A percentile compares a stretch with the other conserved stretches of the same genome.
Evolutionary conservation across 2,797 vertebrate species (phyloP).

Genomic region (Hypotaenidia philippensis): DNA sequence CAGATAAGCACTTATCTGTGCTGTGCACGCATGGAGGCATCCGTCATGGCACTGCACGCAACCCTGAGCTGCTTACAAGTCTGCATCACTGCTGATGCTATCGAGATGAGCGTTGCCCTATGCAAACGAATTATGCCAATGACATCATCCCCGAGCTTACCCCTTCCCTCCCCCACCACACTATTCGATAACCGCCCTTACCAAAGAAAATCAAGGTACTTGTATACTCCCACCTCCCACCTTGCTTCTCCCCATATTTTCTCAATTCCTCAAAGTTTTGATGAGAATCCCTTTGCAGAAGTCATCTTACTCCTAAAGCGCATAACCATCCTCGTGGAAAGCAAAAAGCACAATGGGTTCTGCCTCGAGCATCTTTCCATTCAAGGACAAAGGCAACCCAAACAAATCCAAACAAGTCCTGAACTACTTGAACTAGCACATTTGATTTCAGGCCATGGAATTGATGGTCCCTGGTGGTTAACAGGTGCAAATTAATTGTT

Average conservation of each 20-base stretch:
- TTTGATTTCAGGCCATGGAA: not conserved
- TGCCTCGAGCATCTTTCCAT: not conserved
- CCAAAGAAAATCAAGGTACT: not conserved
- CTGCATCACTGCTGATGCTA: not conserved
- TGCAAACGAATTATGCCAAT: not conserved
- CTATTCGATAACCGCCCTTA: not conserved
- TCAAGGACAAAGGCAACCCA: fast-evolving
- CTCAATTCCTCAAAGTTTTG: not conserved
- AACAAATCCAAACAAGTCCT: not conserved
- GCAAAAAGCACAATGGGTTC: not conserved
- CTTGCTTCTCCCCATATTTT: not conserved
- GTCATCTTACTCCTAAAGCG: not conserved
- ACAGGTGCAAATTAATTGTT: not conserved
- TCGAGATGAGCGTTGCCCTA: not conserved
- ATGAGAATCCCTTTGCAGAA: not conserved
- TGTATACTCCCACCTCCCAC: not conserved
- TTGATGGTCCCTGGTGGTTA: not conserved
- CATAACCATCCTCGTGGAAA: not conserved
- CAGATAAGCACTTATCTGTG: conserved; percentile 21
- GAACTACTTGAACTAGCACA: not conserved
- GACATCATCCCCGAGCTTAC: not conserved
- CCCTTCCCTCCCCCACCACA: not conserved
- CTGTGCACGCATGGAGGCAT: not conserved
- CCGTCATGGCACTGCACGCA: fast-evolving
- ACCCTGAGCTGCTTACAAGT: not conserved